phyloP scores from a whole-genome alignment of 1,140 invertebrate genomes.

The Luehdorfia chinensis region DNA sequence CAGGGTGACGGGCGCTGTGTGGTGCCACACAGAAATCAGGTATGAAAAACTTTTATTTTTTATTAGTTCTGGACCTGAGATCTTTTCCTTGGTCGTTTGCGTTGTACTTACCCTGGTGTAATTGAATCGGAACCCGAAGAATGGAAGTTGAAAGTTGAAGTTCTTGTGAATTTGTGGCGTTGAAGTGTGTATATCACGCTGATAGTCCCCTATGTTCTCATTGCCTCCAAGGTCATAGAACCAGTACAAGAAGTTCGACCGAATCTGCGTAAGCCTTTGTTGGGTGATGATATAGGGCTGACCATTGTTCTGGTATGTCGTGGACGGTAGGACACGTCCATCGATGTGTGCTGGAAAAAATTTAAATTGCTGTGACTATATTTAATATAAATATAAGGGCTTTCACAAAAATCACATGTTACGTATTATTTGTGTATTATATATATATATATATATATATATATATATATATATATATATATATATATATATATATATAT shows the following conservation, averaged over 20 bases:
- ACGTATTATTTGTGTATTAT: too few species aligned
- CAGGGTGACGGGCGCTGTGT: too few species aligned
- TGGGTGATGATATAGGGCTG: constrained; percentile 81
- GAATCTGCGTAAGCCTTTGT: constrained; percentile 81
- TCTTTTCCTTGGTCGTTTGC: too few species aligned
- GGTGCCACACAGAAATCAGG: too few species aligned
- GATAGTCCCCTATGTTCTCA: constrained; percentile 88
- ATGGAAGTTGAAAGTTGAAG: constrained; percentile 94
- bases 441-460: too few species aligned
- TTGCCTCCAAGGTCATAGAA: constrained; percentile 88
- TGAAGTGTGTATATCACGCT: constrained; percentile 89
- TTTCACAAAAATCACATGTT: too few species aligned
- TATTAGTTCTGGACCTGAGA: too few species aligned
- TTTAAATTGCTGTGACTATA: too few species aligned
- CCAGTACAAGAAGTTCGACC: constrained; percentile 89
- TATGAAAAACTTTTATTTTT: too few species aligned
- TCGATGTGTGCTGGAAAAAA: constrained; percentile 75
- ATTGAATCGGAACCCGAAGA: constrained; percentile 95
- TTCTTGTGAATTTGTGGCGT: constrained; percentile 92
- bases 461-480: too few species aligned
- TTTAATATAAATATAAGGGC: too few species aligned
- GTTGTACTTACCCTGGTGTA: constrained; percentile 93
- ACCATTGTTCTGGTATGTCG: constrained; percentile 73
- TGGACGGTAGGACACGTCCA: constrained; percentile 75
- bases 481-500: too few species aligned